Conservation (phyloP, 2,888 invertebrate genomes). For the Pemphredon lugubris region DNA sequence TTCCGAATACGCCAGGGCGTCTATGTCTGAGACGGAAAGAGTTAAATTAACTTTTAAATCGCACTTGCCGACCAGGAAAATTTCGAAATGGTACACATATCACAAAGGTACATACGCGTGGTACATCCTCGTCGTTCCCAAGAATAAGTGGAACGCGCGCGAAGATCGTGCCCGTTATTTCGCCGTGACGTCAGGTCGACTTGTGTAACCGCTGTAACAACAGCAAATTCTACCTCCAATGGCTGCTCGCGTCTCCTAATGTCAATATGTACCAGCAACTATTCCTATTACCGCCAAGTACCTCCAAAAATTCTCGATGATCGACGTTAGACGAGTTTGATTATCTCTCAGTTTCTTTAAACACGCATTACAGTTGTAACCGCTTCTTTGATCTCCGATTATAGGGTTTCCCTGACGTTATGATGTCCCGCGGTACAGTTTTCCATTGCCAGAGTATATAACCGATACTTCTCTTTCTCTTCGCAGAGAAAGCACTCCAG, state of each 20-base stretch:
- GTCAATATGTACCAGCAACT: constrained; percentile 40
- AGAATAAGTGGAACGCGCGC: constrained; percentile 70
- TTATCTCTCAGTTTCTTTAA: too few species aligned
- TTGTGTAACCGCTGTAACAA: constrained; percentile 69
- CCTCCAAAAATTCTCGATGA: too few species aligned
- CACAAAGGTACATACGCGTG: too few species aligned
- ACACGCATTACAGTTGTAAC: too few species aligned
- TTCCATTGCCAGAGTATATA: constrained; percentile 16
- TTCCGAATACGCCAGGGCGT: too few species aligned
- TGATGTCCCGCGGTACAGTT: constrained; percentile 31
- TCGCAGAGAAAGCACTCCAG: constrained; percentile 23
- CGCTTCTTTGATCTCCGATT: neutral
- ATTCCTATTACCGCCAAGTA: too few species aligned
- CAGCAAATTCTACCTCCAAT: constrained; percentile 52
- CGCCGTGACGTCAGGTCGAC: constrained; percentile 69
- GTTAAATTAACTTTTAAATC: neutral
- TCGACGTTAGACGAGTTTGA: too few species aligned
- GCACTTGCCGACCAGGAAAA: constrained; percentile 21
- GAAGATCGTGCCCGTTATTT: constrained; percentile 72
- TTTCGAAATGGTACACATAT: constrained; percentile 21
- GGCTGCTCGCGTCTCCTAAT: constrained; percentile 54
- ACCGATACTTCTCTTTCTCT: neutral
- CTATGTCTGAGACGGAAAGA: too few species aligned
- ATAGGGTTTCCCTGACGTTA: constrained; percentile 17
- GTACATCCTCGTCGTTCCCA: constrained; percentile 37